Base-by-base conservation (phyloP, 2,113 vertebrate species). In the Ceyx margarethae region DNA sequence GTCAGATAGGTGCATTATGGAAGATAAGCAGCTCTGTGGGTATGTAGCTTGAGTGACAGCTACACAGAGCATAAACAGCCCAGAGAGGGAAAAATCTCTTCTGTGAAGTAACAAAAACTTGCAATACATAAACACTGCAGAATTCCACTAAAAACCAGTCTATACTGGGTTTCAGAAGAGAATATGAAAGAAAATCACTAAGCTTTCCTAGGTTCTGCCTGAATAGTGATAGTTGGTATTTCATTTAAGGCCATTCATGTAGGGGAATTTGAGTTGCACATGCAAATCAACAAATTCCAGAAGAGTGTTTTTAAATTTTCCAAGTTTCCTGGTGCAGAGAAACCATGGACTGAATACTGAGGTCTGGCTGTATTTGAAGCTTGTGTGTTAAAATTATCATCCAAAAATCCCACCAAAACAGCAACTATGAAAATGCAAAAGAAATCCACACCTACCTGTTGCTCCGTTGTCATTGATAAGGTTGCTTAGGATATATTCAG, bases 401-500 rank as follows among this genome's bases (percentile, higher is more conserved):
- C 6, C 6, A 66, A 65, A 89, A 91, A 62, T 31, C 7, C 3
- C 61, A 79, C 33, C 48, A 57, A 40, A 67, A 76, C 0, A 89
- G 31, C 19, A 82, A 33, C 25, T 43, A 21, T 22, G 28, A 74
- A 56, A 48, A 0, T 18, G 15, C 37, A 57, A 80, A 71, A 80
- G 17, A 86, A 64, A 48, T 14, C 8, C 2, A 12, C 5, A 83
- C 4, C 1, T 67, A 99, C 99, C 99, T 64, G 99, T 99, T 21
- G 97, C 96, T 64, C 98, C 99, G 0, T 88, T 97, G 86, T 96
- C 97, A 91, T 96, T 98, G 85, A 99, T 99, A 42, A 99, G 94
- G 82, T 97, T 98, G 97, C 98, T 98, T 72, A 99, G 96, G 65
- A 99, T 99, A 85, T 98, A 98, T 92, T 99, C 99, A 14, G 99